A percentile compares a stretch with the other conserved stretches of the same genome.
Conservation (phyloP, 2,797 vertebrate genomes). For the Tokudaia muenninki region DNA sequence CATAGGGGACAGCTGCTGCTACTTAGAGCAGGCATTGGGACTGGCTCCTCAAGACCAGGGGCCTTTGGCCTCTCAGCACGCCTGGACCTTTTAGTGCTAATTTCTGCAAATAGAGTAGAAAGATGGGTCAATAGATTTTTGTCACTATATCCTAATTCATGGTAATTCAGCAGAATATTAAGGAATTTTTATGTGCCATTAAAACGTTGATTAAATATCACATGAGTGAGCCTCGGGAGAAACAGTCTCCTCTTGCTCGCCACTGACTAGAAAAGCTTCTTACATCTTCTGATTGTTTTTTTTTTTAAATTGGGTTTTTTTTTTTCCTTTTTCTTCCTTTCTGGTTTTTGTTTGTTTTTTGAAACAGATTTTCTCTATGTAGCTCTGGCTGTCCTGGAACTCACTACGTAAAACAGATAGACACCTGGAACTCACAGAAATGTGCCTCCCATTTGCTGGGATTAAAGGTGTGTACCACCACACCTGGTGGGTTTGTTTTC, state of each 20-base stretch:
- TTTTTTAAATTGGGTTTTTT: too few species aligned
- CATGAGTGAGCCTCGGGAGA: not conserved
- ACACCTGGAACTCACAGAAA: not conserved
- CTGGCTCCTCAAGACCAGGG: not conserved
- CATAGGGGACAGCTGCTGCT: not conserved
- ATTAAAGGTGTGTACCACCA: not conserved
- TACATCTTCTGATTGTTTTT: not conserved
- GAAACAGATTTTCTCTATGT: not conserved
- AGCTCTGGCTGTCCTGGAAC: not conserved
- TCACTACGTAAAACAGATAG: too few species aligned
- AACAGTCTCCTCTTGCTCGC: not conserved
- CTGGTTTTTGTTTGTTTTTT: too few species aligned
- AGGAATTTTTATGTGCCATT: not conserved
- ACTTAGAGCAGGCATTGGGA: not conserved
- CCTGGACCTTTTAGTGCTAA: not conserved
- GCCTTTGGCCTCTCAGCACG: not conserved
- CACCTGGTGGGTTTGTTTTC: not conserved
- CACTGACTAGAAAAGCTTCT: slow-evolving; percentile 10
- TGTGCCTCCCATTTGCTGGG: not conserved
- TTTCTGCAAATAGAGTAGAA: not conserved
- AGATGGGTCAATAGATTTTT: not conserved
- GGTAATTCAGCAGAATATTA: slow-evolving; percentile 36
- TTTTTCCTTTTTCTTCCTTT: not conserved
- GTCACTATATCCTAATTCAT: not conserved
- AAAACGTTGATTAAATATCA: not conserved